Evolutionary conservation across 2,888 invertebrate species (phyloP).

Genomic region (Parnassius smintheus): DNA sequence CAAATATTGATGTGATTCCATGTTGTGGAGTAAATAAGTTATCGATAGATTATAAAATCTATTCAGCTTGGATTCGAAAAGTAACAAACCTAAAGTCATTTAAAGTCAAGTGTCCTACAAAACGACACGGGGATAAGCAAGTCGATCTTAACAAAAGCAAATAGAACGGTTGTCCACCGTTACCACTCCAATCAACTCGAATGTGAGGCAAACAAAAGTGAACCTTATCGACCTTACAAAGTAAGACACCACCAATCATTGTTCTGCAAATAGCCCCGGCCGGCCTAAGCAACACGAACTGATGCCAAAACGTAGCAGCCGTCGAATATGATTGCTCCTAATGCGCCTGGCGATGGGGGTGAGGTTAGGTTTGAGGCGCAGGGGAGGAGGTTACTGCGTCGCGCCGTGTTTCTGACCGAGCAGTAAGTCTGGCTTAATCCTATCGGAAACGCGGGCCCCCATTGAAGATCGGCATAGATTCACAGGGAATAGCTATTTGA

Average conservation of each 20-base stretch:
- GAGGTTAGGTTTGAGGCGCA: slow-evolving; percentile 42
- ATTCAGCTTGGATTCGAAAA: not conserved
- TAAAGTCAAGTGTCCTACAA: slow-evolving; percentile 32
- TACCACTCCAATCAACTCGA: slow-evolving; percentile 35
- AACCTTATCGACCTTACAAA: slow-evolving; percentile 52
- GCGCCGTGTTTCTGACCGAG: slow-evolving; percentile 77
- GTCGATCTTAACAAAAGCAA: slow-evolving; percentile 30
- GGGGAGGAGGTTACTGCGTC: slow-evolving; percentile 54
- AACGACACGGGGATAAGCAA: slow-evolving; percentile 28
- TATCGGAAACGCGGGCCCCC: slow-evolving; percentile 78
- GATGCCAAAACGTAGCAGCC: slow-evolving; percentile 78
- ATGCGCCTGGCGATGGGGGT: slow-evolving; percentile 61
- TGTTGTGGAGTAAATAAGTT: not conserved
- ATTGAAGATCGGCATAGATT: slow-evolving; percentile 72
- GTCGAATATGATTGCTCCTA: slow-evolving; percentile 81
- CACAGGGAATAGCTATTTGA: slow-evolving; percentile 45
- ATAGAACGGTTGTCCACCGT: slow-evolving; percentile 28
- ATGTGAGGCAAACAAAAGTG: slow-evolving; percentile 42
- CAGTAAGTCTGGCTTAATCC: slow-evolving; percentile 81
- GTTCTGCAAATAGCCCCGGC: slow-evolving; percentile 70
- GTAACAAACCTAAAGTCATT: slow-evolving; percentile 11
- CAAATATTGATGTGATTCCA: too few relatives aligned
- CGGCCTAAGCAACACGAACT: slow-evolving; percentile 73
- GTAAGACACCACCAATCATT: slow-evolving; percentile 75
- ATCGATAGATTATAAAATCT: not conserved